Conservation (phyloP, 2,113 vertebrate genomes). For the Philantomba maxwellii region DNA sequence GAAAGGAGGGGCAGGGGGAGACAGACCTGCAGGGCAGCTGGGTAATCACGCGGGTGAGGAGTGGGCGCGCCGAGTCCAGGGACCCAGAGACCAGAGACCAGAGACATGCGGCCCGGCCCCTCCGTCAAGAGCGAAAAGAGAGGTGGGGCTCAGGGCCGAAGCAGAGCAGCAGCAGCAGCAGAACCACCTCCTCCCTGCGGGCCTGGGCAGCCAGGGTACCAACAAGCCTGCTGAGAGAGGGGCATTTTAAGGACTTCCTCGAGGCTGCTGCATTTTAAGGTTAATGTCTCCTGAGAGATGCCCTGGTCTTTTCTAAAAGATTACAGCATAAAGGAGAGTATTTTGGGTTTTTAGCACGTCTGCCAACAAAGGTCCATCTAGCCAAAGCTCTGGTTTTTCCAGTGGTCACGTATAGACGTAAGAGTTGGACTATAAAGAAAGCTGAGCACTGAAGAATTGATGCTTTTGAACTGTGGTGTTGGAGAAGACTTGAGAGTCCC, state of each 20-base stretch:
- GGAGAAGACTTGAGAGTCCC: not conserved
- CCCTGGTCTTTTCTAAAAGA: not conserved
- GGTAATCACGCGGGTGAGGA: not conserved
- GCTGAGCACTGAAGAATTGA: rapidly evolving
- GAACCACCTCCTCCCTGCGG: not conserved
- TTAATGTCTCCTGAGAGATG: not conserved
- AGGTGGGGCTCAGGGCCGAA: not conserved
- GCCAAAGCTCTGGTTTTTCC: not conserved
- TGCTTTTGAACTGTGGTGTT: not conserved
- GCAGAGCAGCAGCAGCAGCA: not conserved
- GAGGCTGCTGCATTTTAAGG: not conserved
- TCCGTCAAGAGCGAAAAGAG: not conserved
- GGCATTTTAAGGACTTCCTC: not conserved
- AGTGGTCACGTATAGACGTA: not conserved
- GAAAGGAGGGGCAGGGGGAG: not conserved
- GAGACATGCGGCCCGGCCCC: not conserved
- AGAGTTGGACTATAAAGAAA: not conserved
- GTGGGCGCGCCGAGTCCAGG: not conserved
- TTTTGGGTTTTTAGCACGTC: not conserved
- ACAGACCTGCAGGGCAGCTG: not conserved
- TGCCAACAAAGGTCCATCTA: not conserved
- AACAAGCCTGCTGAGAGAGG: not conserved
- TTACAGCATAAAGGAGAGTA: rapidly evolving
- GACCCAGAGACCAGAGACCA: not conserved
- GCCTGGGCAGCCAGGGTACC: too few species aligned